phyloP scores from a whole-genome alignment of 2,113 vertebrate genomes.

The Hystrix cristata region DNA sequence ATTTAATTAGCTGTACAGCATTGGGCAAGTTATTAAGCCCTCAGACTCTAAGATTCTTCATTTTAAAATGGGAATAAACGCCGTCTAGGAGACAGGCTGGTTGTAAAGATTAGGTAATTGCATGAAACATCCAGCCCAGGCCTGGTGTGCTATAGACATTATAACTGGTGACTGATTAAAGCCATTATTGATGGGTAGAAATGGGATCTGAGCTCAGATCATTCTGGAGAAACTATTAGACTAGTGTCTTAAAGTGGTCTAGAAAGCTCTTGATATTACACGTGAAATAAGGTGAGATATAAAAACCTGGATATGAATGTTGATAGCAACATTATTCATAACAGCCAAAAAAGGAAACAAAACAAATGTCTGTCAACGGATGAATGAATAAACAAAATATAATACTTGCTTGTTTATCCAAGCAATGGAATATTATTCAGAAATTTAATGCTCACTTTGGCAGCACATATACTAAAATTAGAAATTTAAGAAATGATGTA shows the following conservation, averaged over 20 bases:
- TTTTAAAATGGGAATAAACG: constrained; percentile 34
- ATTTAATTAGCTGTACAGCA: not conserved
- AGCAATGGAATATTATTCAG: too few species aligned
- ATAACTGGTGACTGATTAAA: not conserved
- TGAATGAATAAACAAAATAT: not conserved
- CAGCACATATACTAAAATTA: too few species aligned
- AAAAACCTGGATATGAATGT: not conserved
- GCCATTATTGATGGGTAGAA: not conserved
- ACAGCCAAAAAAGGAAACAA: not conserved
- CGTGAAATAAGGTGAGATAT: not conserved
- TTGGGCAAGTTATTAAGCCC: not conserved
- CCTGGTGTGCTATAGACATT: not conserved
- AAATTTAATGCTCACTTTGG: too few species aligned
- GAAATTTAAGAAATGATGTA: not conserved
- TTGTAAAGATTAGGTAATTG: not conserved
- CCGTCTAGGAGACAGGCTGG: not conserved
- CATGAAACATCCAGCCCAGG: not conserved
- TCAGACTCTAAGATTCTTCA: not conserved
- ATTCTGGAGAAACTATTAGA: not conserved
- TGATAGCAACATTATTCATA: not conserved
- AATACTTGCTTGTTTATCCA: not conserved
- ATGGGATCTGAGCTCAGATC: not conserved
- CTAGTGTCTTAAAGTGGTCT: not conserved
- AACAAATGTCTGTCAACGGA: not conserved
- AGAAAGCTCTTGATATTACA: not conserved